phyloP scores from a whole-genome alignment of 2,113 vertebrate species.

The Sylvietta virens region DNA sequence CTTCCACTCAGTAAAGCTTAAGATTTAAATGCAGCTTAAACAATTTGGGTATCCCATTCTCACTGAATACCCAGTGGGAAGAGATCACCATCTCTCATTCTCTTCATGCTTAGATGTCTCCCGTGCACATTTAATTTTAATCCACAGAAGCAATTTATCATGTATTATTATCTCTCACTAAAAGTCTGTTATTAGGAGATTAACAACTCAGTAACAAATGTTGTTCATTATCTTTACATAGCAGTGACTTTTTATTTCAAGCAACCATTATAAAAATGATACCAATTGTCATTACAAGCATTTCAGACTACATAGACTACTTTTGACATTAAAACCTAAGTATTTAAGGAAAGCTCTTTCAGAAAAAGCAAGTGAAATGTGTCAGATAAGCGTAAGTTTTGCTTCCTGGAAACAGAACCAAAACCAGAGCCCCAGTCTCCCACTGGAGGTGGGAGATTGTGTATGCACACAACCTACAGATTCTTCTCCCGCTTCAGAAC shows the following conservation, averaged over 20 bases:
- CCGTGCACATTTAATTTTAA: background rate
- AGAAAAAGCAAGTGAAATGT: background rate
- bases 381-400: background rate
- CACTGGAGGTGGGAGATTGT: background rate
- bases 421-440: background rate
- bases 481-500: background rate
- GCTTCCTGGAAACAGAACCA: background rate
- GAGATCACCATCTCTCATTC: background rate
- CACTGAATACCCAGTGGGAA: background rate
- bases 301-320: background rate
- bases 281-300: background rate
- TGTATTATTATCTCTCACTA: background rate
- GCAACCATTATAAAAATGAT: background rate
- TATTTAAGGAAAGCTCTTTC: background rate
- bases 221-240: background rate
- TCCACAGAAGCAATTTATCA: background rate
- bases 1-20: background rate
- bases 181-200: background rate
- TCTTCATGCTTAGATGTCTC: background rate
- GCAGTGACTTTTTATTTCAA: background rate
- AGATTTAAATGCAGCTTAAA: background rate
- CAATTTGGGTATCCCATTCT: background rate
- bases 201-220: background rate
- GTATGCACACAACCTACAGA: background rate
- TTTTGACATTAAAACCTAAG: background rate